Percentiles rank a stretch among this genome's conserved stretches.
These are phyloP conservation scores for Trachemys scripta DNA, from an alignment of 2,113 vertebrate species.

Conservation along the genomic window DNA sequence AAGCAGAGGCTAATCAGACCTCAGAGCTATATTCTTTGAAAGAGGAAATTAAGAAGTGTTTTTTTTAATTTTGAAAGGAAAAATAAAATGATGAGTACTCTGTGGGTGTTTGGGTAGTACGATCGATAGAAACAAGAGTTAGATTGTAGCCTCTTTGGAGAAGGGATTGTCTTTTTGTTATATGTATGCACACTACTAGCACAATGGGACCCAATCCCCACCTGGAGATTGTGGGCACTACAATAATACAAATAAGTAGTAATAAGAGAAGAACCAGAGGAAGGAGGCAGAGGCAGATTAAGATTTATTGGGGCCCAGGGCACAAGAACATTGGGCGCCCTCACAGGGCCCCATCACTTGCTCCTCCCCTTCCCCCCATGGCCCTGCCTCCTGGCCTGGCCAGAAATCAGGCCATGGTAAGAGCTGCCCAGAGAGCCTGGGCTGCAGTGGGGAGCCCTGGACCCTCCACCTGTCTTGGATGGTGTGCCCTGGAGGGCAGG, in stretches of 20 bases:
- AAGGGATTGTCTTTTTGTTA: neutral
- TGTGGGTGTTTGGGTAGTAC: neutral
- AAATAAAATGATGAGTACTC: neutral
- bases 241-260: neutral
- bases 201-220: neutral
- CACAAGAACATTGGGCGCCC: too few species aligned
- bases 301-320: too few species aligned
- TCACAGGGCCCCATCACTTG: too few species aligned
- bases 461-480: too few species aligned
- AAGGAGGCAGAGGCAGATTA: too few species aligned
- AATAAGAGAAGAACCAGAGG: too few species aligned
- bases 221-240: neutral
- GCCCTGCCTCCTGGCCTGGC: too few species aligned
- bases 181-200: neutral
- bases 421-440: too few species aligned
- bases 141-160: neutral
- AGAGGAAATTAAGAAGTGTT: neutral
- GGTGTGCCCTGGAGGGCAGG: too few species aligned
- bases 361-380: too few species aligned
- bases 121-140: neutral
- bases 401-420: too few species aligned
- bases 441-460: too few species aligned
- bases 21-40: neutral
- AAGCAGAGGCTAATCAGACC: neutral
- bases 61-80: neutral